Base-by-base conservation (phyloP, 1,140 invertebrate species). In the Scaptomyza montana region DNA sequence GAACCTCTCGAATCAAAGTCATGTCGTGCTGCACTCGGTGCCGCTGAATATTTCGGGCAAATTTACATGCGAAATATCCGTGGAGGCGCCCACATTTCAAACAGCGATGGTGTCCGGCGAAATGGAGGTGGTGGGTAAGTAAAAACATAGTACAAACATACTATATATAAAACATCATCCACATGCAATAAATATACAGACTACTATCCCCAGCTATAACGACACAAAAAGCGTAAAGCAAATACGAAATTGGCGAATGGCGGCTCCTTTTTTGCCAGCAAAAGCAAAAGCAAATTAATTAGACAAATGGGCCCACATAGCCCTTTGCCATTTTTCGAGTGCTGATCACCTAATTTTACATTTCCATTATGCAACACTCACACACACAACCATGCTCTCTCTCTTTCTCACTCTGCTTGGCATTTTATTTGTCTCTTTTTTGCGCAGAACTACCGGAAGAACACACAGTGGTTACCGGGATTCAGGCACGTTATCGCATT, bases 31-130 rank as follows among this genome's bases (percentile, higher is more conserved):
- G 53, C 93, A 93, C 72, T 92, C 93, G 66, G 93, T 95, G 43
- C 92, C 93, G 75, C 91, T 93, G 68, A 94, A 94, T 57, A 94
- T 95, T 36, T 94, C 94, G 55, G 96, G 95, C 0, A 92, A 92
- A 60, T 97, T 96, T 92, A 95, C 95, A 69, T 97, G 96, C 92
- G 96, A 97, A 92, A 95, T 97, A 64, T 96, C 96, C 1, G 95
- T 96, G 1, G 96, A 97, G 91, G 95, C 96, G 10, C 97, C 97
- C 1, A 96, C 95, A 46, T 98, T 98, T 92, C 95, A 96, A 91
- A 97, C 97, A 0, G 94, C 94, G 2, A 94, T 95, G 78, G 94
- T 95, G 66, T 94, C 94, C 64, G 94, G 94, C 50, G 93, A 94
- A 71, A 95, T 96, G 94, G 94, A 95, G 80, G 94, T 97, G 61